Conservation (phyloP, 2,888 invertebrate genomes). For the Himalopsyche tibetana region DNA sequence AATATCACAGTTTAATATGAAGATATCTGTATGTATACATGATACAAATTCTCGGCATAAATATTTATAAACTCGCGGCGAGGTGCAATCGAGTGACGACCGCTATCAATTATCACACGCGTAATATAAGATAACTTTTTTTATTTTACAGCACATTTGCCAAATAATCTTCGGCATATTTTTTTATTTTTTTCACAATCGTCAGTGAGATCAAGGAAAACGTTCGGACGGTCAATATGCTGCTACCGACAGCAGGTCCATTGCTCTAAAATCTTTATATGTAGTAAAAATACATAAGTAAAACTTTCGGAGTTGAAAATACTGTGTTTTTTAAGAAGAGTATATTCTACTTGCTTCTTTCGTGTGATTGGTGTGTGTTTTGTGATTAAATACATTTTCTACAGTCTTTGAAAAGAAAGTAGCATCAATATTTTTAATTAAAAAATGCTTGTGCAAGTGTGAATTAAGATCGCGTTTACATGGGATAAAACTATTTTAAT, state of each 20-base stretch:
- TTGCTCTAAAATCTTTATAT: not conserved
- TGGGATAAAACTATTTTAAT: too few relatives aligned
- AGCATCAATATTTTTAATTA: too few relatives aligned
- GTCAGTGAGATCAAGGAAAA: not conserved
- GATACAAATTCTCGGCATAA: not conserved
- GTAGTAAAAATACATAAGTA: not conserved
- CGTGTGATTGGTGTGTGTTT: too few relatives aligned
- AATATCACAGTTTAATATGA: too few relatives aligned
- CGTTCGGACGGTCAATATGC: not conserved
- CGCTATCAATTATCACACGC: constrained; percentile 13
- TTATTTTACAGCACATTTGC: not conserved
- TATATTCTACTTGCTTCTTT: too few relatives aligned
- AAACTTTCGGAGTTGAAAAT: not conserved
- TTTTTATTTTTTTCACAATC: not conserved
- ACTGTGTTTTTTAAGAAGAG: not conserved
- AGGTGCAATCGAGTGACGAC: not conserved
- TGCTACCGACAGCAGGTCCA: not conserved
- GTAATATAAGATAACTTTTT: not conserved
- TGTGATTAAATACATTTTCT: too few relatives aligned
- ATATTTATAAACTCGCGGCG: not conserved
- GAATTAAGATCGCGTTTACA: too few relatives aligned
- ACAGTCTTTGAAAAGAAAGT: too few relatives aligned
- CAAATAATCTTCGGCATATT: not conserved
- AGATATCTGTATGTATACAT: too few relatives aligned
- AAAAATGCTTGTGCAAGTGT: too few relatives aligned